Conservation (phyloP, 2,797 vertebrate genomes). For the Corythornis leucogaster region DNA sequence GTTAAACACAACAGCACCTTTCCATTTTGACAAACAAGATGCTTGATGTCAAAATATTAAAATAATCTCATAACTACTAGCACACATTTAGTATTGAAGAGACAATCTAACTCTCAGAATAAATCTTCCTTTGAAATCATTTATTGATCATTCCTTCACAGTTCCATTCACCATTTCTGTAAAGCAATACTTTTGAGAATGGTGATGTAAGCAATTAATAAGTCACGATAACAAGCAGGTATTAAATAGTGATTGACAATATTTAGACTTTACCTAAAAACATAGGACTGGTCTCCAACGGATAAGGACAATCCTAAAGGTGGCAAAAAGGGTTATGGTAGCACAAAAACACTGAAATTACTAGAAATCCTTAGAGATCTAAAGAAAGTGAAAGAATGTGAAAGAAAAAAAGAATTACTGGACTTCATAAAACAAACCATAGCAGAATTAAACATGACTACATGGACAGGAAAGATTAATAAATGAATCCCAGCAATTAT, state of each 20-base stretch:
- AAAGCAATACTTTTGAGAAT: conserved; percentile 49
- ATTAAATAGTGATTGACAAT: conserved; percentile 62
- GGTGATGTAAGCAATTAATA: conserved; percentile 65
- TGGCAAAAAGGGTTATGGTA: not conserved
- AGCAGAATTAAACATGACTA: not conserved
- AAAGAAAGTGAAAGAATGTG: not conserved
- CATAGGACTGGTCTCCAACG: not conserved
- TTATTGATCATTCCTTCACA: conserved; percentile 63
- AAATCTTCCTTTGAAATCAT: conserved; percentile 63
- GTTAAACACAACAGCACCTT: not conserved
- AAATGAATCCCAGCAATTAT: not conserved
- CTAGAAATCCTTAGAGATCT: not conserved
- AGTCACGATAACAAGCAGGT: conserved; percentile 56
- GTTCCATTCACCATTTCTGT: conserved; percentile 44
- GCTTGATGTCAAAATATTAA: conserved; percentile 25
- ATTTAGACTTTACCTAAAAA: conserved; percentile 37
- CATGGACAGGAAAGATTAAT: not conserved
- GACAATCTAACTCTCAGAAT: conserved; percentile 19
- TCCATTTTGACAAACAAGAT: not conserved
- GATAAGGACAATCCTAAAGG: not conserved
- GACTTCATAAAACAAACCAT: not conserved
- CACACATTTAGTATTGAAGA: conserved; percentile 51
- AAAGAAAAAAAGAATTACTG: not conserved
- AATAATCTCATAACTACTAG: conserved; percentile 22
- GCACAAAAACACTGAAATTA: not conserved